Base-by-base conservation (phyloP, 2,797 vertebrate genomes). In the Aphelocoma californica region DNA sequence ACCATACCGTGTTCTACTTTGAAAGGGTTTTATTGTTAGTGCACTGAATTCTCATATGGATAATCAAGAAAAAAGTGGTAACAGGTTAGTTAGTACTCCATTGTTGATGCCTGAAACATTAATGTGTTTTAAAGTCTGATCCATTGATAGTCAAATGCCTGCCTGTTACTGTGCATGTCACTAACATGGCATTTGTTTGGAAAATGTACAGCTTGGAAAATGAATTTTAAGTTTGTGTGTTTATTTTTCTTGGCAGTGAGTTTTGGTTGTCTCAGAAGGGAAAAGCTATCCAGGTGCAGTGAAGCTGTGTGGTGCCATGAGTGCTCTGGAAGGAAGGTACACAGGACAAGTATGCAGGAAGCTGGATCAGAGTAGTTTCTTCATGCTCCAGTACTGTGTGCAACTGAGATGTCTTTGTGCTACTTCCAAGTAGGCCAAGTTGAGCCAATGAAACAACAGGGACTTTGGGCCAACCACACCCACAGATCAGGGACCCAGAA, bases 231-330 rank as follows among this genome's bases (percentile, higher is more conserved):
- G 61, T 92, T 86, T 65, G 36, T 77, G 20, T 92, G 60, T 86
- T 84, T 91, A 67, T 94, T 95, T 92, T 93, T 90, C 53, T 90
- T 95, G 94, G 94, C 94, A 74, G 19, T 26, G 56, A 45, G 73
- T 56, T 92, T 38, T 65, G 73, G 82, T 92, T 95, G 67, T 91
- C 81, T 90, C 70, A 74, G 80, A 86, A 88, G 64, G 42, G 83
- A 47, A 78, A 88, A 93, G 70, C 61, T 65, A 1, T 91, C 91
- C 88, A 92, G 88, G 90, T 93, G 95, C 84, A 82, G 79, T 44
- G 92, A 73, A 89, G 69, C 86, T 53, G 66, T 21, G 8, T 54
- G 87, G 81, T 96, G 77, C 85, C 80, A 34, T 53, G 81, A 82
- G 81, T 65, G 26, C 69, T 94, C 58, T 54, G 74, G 91, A 75